Evolutionary conservation across 2,797 vertebrate genomes (phyloP).

Genomic region (Lophura swinhoii): DNA sequence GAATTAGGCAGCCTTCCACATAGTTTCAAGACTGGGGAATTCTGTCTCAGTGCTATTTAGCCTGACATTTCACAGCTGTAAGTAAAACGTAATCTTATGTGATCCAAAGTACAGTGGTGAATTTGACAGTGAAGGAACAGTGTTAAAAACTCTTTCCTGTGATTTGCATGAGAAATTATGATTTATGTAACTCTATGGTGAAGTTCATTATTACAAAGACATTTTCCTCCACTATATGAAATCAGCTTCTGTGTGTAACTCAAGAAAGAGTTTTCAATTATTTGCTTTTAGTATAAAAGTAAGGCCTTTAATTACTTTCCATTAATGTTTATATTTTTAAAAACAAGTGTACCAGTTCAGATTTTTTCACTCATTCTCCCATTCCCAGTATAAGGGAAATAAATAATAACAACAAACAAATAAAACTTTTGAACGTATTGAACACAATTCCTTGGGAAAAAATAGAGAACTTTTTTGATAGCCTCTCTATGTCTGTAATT

Average conservation of each 20-base stretch:
- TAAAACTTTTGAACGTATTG: not conserved
- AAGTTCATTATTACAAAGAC: not conserved
- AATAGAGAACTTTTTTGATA: not conserved
- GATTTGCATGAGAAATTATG: not conserved
- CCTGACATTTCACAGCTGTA: not conserved
- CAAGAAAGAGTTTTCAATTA: not conserved
- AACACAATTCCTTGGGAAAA: not conserved
- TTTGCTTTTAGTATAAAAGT: not conserved
- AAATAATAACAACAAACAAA: not conserved
- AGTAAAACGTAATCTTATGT: not conserved
- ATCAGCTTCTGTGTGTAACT: not conserved
- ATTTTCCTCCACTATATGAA: not conserved
- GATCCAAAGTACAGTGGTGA: not conserved
- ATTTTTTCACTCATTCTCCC: not conserved
- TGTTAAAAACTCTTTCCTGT: not conserved
- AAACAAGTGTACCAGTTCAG: not conserved
- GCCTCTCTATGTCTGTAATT: not conserved
- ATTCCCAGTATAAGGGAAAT: not conserved
- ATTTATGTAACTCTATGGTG: not conserved
- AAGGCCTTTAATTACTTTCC: rapidly evolving
- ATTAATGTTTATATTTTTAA: not conserved
- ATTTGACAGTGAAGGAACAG: not conserved
- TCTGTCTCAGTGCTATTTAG: not conserved
- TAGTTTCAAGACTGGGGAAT: not conserved
- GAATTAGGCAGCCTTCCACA: not conserved